Base-by-base conservation (phyloP, 2,113 vertebrate species). In the Erythrolamprus reginae region DNA sequence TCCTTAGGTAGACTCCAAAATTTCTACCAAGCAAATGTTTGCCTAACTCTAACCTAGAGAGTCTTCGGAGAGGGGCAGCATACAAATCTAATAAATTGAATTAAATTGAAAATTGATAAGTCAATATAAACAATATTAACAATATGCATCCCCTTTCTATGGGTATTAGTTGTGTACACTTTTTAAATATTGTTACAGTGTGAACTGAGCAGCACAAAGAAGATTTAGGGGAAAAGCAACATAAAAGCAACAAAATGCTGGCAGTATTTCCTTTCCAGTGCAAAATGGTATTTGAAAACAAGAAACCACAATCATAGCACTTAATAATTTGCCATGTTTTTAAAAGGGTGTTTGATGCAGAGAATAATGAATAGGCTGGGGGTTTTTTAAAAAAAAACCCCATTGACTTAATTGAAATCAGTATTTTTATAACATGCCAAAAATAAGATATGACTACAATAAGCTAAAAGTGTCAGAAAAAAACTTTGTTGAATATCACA, bases 331-430 rank as follows among this genome's bases (percentile, higher is more conserved):
- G 28, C 91, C 89, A 77, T 95, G 84, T 93, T 91, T 92, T 93
- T 86, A 95, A 92, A 92, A 93, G 70, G 6, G 70, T 19, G 61
- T n/a, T 0, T 33, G 61, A 58, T 65, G 6, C 5, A 77, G 33
- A 93, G 86, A 95, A 33, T 65, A 17, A 33, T 94, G 91, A 90
- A 93, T 86, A 93, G 77, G 23, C 90, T 94, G 92, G 95, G n/a
- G 84, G 93, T 95, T 51, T 95, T 96, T 95, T 96, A 55, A 10
- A 56, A 26, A 70, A 61, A 33, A 77, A 52, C 93, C 92, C 94
- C 95, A 90, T 95, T 96, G 88, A 93, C 82, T 88, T 95, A 95
- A 94, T 91, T 95, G 94, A 95, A 96, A 95, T 97, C 90, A 92
- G 91, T 96, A 87, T 95, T 93, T 95, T 84, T 94, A 88, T 28